Percentiles rank a stretch among this genome's conserved stretches.
These are phyloP conservation scores for Misgurnus mizolepis DNA, from an alignment of 2,113 vertebrate species.

Conservation along the genomic window DNA sequence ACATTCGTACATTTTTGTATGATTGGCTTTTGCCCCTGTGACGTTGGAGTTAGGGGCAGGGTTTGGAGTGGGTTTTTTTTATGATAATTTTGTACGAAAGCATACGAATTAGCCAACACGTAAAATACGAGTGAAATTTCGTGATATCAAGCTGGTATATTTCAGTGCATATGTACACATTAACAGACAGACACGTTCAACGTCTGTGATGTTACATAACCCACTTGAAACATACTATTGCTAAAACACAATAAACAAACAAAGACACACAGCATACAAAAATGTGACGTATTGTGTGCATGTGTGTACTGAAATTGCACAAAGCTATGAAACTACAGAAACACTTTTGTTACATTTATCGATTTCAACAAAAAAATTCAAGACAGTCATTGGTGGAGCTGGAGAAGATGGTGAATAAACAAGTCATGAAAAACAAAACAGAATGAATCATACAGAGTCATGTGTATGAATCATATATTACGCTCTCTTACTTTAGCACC, in stretches of 20 bases:
- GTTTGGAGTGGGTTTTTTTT: no score
- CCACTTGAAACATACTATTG: constrained; percentile 33
- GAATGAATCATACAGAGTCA: constrained; percentile 15
- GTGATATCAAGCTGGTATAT: background rate
- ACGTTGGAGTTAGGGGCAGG: no score
- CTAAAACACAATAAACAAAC: constrained; percentile 21
- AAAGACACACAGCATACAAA: constrained; percentile 22
- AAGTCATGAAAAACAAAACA: constrained; percentile 5
- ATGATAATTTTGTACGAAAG: no score
- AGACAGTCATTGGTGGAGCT: background rate
- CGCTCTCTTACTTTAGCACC: background rate
- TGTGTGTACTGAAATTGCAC: background rate
- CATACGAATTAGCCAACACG: no score
- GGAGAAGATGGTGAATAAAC: constrained; percentile 10
- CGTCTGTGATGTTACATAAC: constrained; percentile 1
- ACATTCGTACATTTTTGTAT: no score
- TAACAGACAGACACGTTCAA: constrained; percentile 9
- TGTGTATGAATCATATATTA: background rate
- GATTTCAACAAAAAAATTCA: background rate
- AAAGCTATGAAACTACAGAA: no score
- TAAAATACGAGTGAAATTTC: no score
- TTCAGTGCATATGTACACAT: background rate
- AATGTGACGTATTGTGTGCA: background rate
- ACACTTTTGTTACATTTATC: no score
- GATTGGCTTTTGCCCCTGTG: no score